Evolutionary conservation across 1,140 invertebrate species (phyloP).

Genomic region (Cherax quadricarinatus): DNA sequence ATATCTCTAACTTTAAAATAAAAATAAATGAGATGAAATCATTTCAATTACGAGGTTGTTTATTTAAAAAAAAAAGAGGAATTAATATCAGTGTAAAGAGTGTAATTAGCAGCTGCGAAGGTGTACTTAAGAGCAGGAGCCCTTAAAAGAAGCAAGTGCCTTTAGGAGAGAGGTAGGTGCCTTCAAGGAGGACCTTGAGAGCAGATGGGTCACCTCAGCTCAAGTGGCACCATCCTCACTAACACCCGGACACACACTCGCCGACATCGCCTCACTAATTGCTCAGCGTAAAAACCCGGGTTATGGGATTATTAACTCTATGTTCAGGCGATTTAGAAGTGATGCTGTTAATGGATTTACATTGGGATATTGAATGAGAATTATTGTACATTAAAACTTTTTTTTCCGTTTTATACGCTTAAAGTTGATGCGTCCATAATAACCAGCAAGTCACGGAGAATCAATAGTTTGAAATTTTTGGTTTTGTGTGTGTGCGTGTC

Average conservation of each 20-base stretch:
- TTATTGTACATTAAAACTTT: not conserved
- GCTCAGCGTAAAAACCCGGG: not conserved
- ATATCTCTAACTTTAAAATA: no score
- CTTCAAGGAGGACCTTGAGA: not conserved
- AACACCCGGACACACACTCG: not conserved
- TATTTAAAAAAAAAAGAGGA: not conserved
- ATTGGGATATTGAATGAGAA: conserved; percentile 3
- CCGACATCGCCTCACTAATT: not conserved
- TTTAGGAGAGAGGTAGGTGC: no score
- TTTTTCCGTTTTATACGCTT: not conserved
- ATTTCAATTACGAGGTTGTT: not conserved
- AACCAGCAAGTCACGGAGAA: not conserved
- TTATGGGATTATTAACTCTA: conserved; percentile 7
- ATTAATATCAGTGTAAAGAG: not conserved
- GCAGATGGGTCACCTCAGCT: not conserved
- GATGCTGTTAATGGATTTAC: conserved; percentile 8
- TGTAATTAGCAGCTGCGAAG: not conserved
- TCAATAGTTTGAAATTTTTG: not conserved
- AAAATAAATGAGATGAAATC: no score
- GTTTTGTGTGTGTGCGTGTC: not conserved
- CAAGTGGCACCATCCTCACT: not conserved
- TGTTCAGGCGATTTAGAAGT: not conserved
- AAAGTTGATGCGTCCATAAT: not conserved
- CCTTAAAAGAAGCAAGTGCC: no score
- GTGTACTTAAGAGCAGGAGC: not conserved